These are phyloP conservation scores for Masnerella sp. DNA, from an alignment of 2,888 invertebrate species.

Conservation along the genomic window DNA sequence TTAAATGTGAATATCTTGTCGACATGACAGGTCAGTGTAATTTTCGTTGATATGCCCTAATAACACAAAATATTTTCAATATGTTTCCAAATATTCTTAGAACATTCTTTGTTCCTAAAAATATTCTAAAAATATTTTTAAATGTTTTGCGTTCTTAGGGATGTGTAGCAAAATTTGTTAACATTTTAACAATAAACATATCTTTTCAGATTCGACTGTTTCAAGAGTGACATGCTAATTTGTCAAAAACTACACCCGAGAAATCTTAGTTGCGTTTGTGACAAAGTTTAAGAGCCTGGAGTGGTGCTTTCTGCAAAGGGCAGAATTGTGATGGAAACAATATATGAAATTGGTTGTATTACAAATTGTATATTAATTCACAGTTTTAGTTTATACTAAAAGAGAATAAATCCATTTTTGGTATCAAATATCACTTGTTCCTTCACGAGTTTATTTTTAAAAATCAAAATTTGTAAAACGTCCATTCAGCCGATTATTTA, in stretches of 20 bases:
- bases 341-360: constrained; percentile 50
- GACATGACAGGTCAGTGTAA: not conserved
- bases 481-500: no score
- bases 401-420: constrained; percentile 54
- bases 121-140: no score
- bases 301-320: constrained; percentile 17
- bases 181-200: not conserved
- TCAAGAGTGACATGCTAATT: constrained; percentile 4
- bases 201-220: no score
- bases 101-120: no score
- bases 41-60: not conserved
- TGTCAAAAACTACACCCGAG: constrained; percentile 16
- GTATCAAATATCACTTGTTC: constrained; percentile 21
- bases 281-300: constrained; percentile 42
- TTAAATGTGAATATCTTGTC: constrained; percentile 17
- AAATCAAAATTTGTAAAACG: no score
- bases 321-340: constrained; percentile 49
- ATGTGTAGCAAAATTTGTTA: no score
- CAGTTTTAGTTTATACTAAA: constrained; percentile 52
- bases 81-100: no score
- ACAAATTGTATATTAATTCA: constrained; percentile 51
- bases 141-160: no score
- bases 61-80: no score
- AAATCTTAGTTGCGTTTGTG: constrained; percentile 45
- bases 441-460: no score